Base-by-base conservation (phyloP, 2,888 invertebrate species). In the Nephrotoma flavescens region DNA sequence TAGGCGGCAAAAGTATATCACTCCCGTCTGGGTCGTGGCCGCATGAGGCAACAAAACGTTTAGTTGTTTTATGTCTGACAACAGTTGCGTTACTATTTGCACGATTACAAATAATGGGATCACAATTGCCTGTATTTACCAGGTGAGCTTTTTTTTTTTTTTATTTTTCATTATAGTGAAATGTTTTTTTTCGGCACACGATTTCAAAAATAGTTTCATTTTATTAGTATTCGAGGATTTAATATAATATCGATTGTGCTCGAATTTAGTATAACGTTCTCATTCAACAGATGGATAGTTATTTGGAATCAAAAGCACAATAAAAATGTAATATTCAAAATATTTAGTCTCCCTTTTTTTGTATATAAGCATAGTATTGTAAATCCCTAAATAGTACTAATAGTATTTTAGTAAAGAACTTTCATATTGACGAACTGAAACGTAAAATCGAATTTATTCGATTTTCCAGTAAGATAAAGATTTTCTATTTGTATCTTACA, bases 91-190 rank as follows among this genome's bases (percentile, higher is more conserved):
- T 99, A 84, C 93, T 99, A 86, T 93, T 97, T 83, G 95, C 96
- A 2, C 93, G 99, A 88, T 94, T 99, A 87, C 96, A 97, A 91
- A 96, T 99, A 87, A 99, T 99, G 98, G 98, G 98, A 15, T 97
- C 98, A 0, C 97, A 98, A 92, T 93, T 99, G 89, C 99, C 98
- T 6, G 97, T 98, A 88, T 99, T 99, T 91, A 99, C 98, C 87
- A 94, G 95, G 94, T 95, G 91, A 89, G 90, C 83, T 86, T 57
- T 42, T 57, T 86, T 52, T 52, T 52, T 15, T 15, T 15, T 52
- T 15, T 52, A 52, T 52, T 52, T 52, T 52, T 15, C 31, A 3
- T 6, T 52, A 11, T 6, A 44, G 44, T 44, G 31, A 31, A 31
- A 31, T 31, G 31, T 31, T 31, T 31, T 31, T n/a, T 31, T 31